Evolutionary conservation across 2,888 invertebrate genomes (phyloP).

Genomic region (Cyaniris semiargus): DNA sequence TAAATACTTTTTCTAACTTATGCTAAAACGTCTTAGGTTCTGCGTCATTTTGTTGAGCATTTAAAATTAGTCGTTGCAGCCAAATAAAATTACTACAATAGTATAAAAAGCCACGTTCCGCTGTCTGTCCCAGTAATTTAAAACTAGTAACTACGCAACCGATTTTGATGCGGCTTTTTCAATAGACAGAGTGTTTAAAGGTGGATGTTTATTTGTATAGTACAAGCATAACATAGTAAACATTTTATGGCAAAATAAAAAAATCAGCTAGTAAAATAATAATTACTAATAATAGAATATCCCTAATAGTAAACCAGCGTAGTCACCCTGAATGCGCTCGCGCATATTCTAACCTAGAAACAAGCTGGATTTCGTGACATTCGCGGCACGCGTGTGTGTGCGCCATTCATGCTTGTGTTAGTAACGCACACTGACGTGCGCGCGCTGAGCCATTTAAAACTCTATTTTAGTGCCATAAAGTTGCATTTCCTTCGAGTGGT

Average conservation of each 20-base stretch:
- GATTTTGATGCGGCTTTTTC: too few relatives aligned
- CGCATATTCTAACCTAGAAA: conserved; percentile 77
- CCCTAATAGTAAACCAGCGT: conserved; percentile 42
- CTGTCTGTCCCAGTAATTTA: too few relatives aligned
- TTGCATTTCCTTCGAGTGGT: conserved; percentile 35
- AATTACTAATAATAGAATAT: background rate
- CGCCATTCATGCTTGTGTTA: conserved; percentile 55
- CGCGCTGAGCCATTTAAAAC: conserved; percentile 41
- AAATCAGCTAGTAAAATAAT: background rate
- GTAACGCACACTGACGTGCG: conserved; percentile 51
- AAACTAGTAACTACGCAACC: too few relatives aligned
- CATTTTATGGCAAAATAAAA: too few relatives aligned
- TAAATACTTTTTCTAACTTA: background rate
- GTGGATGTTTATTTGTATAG: too few relatives aligned
- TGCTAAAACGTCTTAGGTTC: background rate
- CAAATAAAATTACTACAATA: too few relatives aligned
- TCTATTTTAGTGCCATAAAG: conserved; percentile 40
- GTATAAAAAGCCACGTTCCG: too few relatives aligned
- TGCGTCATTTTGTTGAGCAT: background rate
- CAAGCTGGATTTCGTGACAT: conserved; percentile 77
- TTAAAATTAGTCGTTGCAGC: too few relatives aligned
- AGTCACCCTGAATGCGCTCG: conserved; percentile 61
- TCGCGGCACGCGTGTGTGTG: conserved; percentile 53
- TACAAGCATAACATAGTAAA: too few relatives aligned
- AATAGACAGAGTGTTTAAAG: too few relatives aligned